Evolutionary conservation across 2,888 invertebrate species (phyloP).

Genomic region (Alsophila aescularia): DNA sequence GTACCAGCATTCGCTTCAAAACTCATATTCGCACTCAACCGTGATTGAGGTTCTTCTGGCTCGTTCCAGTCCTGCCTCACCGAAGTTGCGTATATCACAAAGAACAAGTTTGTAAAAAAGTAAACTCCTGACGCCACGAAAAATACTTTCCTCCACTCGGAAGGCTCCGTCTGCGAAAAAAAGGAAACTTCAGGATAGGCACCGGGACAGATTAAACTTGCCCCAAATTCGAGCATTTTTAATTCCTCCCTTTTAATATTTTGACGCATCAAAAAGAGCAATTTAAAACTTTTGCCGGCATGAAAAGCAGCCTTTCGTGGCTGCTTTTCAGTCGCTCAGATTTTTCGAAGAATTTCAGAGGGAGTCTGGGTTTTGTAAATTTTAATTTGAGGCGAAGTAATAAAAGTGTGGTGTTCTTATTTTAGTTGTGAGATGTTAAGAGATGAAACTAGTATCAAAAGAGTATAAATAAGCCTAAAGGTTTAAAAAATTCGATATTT

Average conservation of each 20-base stretch:
- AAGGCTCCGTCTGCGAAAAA: constrained; percentile 82
- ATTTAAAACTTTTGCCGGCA: constrained; percentile 34
- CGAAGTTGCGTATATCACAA: constrained; percentile 88
- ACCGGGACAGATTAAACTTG: constrained; percentile 33
- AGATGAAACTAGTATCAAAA: background rate
- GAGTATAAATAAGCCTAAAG: background rate
- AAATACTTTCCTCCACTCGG: constrained; percentile 90
- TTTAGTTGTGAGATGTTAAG: constrained; percentile 3
- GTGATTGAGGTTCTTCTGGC: constrained; percentile 49
- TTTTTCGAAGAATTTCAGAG: constrained; percentile 18
- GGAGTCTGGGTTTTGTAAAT: constrained; percentile 10
- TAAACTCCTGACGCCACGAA: constrained; percentile 89
- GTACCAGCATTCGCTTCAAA: constrained; percentile 32
- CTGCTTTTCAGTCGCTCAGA: too few relatives aligned
- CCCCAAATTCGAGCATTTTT: constrained; percentile 15
- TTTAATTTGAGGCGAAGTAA: constrained; percentile 15
- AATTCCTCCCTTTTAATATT: constrained; percentile 33
- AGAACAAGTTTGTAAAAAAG: constrained; percentile 87
- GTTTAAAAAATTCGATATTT: too few relatives aligned
- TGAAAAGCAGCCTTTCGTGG: constrained; percentile 19
- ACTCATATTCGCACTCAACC: background rate
- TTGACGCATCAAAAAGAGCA: constrained; percentile 37
- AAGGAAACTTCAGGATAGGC: background rate
- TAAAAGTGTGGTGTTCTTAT: constrained; percentile 7
- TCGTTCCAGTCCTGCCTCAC: constrained; percentile 90